Evolutionary conservation across 2,888 invertebrate species (phyloP).

Genomic region (Automeris io): DNA sequence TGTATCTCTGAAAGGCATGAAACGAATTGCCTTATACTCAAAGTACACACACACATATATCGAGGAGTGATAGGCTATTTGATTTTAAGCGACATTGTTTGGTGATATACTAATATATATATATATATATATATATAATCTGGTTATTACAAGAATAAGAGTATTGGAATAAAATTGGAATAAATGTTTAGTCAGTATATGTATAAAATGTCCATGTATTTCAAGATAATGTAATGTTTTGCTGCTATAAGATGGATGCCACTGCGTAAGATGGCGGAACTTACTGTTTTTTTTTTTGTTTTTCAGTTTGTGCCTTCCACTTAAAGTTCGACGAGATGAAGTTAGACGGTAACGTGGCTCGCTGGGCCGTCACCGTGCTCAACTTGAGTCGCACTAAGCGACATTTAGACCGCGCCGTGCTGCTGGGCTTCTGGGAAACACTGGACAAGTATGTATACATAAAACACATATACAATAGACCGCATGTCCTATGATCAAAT

Average conservation of each 20-base stretch:
- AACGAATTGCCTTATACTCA: too few species aligned
- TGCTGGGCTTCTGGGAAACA: slow-evolving; percentile 98
- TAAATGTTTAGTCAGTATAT: background rate
- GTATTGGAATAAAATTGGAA: background rate
- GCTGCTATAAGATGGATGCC: too few species aligned
- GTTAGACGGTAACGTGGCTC: slow-evolving; percentile 94
- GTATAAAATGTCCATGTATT: background rate
- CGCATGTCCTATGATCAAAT: too few species aligned
- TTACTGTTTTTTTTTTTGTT: slow-evolving; percentile 14
- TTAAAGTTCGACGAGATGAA: slow-evolving; percentile 97
- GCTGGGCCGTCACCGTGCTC: slow-evolving; percentile 97
- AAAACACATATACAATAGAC: too few species aligned
- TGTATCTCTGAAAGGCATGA: too few species aligned
- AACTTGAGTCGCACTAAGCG: slow-evolving; percentile 94
- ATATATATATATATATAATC: background rate
- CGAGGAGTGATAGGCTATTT: too few species aligned
- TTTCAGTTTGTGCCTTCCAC: slow-evolving; percentile 96
- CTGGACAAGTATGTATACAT: slow-evolving; percentile 87
- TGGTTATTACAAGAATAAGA: background rate
- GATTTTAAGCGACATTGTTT: too few species aligned
- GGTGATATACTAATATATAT: too few species aligned
- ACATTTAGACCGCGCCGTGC: slow-evolving; percentile 96
- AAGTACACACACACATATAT: too few species aligned
- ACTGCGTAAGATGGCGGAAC: too few species aligned
- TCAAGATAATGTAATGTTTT: too few species aligned